phyloP scores from a whole-genome alignment of 92 coral and sea anemone species.

The Chrysogorgia sp. region DNA sequence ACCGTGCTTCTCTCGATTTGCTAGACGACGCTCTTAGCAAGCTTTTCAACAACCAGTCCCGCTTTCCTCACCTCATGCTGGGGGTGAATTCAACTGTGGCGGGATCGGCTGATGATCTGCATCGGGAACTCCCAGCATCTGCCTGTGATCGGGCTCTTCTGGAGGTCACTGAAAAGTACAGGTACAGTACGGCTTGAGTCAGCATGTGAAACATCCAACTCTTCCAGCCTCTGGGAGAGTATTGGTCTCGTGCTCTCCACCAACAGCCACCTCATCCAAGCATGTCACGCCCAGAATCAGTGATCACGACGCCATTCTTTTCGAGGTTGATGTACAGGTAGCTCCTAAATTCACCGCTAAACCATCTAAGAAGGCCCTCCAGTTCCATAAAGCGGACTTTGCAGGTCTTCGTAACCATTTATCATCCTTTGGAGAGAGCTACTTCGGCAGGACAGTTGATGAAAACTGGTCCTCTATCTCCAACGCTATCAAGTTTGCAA shows the following conservation, averaged over 20 bases:
- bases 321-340: slow-evolving; percentile 11
- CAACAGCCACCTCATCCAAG: slow-evolving; percentile 18
- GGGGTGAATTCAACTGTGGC: slow-evolving; percentile 40
- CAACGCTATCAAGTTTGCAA: neutral
- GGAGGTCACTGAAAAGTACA: slow-evolving; percentile 20
- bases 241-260: slow-evolving; percentile 33
- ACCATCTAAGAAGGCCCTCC: slow-evolving; percentile 6
- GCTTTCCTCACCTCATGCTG: slow-evolving; percentile 24
- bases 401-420: neutral
- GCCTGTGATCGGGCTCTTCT: slow-evolving; percentile 29
- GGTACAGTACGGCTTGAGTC: slow-evolving; percentile 34
- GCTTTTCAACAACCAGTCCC: slow-evolving; percentile 40
- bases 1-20: slow-evolving; percentile 38
- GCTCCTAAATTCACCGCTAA: slow-evolving; percentile 15
- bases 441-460: slow-evolving; percentile 6
- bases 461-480: slow-evolving; percentile 35
- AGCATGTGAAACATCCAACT: slow-evolving; percentile 47
- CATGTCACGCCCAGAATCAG: neutral
- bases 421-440: neutral
- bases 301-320: no score
- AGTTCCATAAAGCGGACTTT: slow-evolving; percentile 22
- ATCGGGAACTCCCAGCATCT: slow-evolving; percentile 16
- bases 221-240: slow-evolving; percentile 11
- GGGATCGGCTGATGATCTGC: slow-evolving; percentile 20
- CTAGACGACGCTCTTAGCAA: slow-evolving; percentile 37